Conservation (phyloP, 1,140 invertebrate species). For the Adoxophyes honmai region DNA sequence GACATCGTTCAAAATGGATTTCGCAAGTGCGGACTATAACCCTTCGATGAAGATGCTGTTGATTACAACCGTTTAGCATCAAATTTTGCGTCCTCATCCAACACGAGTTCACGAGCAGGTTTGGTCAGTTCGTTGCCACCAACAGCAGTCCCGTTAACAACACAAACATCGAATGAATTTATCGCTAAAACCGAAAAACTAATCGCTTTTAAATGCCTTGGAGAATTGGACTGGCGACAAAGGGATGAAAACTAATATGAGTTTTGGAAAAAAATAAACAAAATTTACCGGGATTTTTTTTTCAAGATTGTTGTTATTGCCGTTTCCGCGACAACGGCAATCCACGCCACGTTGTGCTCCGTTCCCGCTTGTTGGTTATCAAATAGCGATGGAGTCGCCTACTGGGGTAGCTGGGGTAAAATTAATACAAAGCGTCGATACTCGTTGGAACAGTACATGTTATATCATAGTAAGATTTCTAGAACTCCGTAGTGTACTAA, state of each 20-base stretch:
- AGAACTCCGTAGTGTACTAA: too few species aligned
- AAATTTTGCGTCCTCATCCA: background rate
- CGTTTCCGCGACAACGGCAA: too few species aligned
- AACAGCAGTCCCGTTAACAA: background rate
- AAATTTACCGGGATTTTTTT: background rate
- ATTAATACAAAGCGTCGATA: too few species aligned
- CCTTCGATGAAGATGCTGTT: constrained; percentile 37
- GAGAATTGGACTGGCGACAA: background rate
- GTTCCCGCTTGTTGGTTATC: too few species aligned
- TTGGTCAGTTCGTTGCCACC: background rate
- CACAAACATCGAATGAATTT: background rate
- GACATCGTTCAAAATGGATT: constrained; percentile 37
- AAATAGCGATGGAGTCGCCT: too few species aligned
- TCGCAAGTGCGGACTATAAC: constrained; percentile 39
- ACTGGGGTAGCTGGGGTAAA: too few species aligned
- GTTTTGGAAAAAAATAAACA: background rate
- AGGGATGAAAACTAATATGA: background rate
- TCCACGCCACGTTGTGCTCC: too few species aligned
- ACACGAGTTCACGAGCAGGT: background rate
- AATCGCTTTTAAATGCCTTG: background rate
- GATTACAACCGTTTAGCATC: constrained; percentile 19
- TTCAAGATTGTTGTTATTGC: too few species aligned
- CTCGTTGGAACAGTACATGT: too few species aligned
- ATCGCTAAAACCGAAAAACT: background rate
- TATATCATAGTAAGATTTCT: too few species aligned